A percentile compares a stretch with the other conserved stretches of the same genome.
Conservation (phyloP, 2,113 vertebrate species). For the Phrynocephalus versicolor region DNA sequence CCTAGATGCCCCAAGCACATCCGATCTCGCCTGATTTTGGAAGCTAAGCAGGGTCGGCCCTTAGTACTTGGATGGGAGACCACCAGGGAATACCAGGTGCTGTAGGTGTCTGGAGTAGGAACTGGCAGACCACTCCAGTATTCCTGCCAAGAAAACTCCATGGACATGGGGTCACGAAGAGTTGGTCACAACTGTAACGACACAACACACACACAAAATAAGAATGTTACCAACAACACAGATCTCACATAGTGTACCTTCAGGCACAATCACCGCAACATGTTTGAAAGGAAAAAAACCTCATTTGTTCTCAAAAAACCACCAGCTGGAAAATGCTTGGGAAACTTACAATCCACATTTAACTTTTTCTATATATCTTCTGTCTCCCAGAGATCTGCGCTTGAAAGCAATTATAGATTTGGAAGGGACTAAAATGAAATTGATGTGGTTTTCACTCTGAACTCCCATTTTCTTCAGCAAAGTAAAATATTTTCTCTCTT, state of each 20-base stretch:
- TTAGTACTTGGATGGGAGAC: too few relatives aligned
- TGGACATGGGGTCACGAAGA: too few relatives aligned
- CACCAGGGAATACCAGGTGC: too few relatives aligned
- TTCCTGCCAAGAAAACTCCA: too few relatives aligned
- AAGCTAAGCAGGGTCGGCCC: too few relatives aligned
- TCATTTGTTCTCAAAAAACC: not conserved
- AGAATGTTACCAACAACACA: not conserved
- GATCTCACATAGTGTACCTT: not conserved
- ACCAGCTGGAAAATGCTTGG: not conserved
- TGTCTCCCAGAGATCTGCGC: slow-evolving; percentile 13
- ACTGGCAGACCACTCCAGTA: too few relatives aligned
- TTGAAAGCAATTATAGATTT: slow-evolving; percentile 11
- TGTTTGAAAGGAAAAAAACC: not conserved
- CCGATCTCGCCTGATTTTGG: too few relatives aligned
- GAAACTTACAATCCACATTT: not conserved
- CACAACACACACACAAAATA: too few relatives aligned
- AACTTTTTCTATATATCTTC: not conserved
- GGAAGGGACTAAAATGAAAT: slow-evolving; percentile 6
- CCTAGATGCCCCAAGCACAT: not conserved
- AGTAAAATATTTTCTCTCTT: slow-evolving; percentile 13
- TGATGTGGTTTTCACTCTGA: slow-evolving; percentile 1
- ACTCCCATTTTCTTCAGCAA: slow-evolving; percentile 9
- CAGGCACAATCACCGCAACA: not conserved
- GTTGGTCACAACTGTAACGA: too few relatives aligned
- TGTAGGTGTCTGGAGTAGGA: too few relatives aligned